Conservation (phyloP, 2,888 invertebrate genomes). For the Sinohyriopsis cumingii region DNA sequence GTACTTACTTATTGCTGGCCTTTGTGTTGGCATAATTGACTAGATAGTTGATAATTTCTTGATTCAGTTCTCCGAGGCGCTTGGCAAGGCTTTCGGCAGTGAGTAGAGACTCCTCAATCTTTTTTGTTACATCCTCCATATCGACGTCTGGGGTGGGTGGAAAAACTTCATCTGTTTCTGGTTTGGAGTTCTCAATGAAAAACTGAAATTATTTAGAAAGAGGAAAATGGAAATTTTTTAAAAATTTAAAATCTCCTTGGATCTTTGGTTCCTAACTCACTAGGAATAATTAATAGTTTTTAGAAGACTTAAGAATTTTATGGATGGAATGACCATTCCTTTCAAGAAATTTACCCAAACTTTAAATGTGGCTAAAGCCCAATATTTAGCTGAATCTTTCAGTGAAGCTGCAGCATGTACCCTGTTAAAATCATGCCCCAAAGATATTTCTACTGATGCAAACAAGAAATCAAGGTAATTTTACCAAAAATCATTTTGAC, state of each 20-base stretch:
- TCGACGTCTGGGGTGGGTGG: slow-evolving; percentile 62
- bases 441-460: too few species aligned
- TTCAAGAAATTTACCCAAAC: too few species aligned
- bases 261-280: not conserved
- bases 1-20: slow-evolving; percentile 66
- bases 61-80: slow-evolving; percentile 62
- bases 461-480: too few species aligned
- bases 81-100: slow-evolving; percentile 59
- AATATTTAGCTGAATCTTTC: too few species aligned
- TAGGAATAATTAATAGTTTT: too few species aligned
- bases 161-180: slow-evolving; percentile 62
- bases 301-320: too few species aligned
- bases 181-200: slow-evolving; percentile 64
- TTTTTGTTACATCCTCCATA: slow-evolving; percentile 58
- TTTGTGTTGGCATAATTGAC: slow-evolving; percentile 64
- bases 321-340: too few species aligned
- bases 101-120: slow-evolving; percentile 61
- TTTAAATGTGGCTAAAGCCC: too few species aligned
- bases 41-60: slow-evolving; percentile 66
- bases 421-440: too few species aligned
- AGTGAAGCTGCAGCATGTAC: too few species aligned
- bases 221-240: not conserved
- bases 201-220: slow-evolving; percentile 49
- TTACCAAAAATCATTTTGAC: too few species aligned
- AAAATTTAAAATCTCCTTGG: not conserved